Evolutionary conservation across 2,888 invertebrate species (phyloP).

Genomic region (Pollenia labialis): DNA sequence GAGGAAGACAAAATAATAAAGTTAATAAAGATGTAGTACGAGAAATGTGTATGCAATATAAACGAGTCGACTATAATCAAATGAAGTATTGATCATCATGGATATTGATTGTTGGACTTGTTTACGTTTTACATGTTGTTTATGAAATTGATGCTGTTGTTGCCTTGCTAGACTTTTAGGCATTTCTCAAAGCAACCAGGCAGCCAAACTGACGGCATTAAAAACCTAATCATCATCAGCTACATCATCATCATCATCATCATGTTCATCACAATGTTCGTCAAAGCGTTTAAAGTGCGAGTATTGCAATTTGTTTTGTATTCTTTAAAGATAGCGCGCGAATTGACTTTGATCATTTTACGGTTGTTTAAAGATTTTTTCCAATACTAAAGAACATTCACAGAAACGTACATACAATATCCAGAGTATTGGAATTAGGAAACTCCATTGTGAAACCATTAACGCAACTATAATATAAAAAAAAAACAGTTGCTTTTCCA

Average conservation of each 20-base stretch:
- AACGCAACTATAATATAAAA: conserved; percentile 6
- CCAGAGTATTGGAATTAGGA: background rate
- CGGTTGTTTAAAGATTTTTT: conserved; percentile 78
- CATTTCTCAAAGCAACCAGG: conserved; percentile 44
- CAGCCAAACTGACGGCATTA: conserved; percentile 65
- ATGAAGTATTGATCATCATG: conserved; percentile 67
- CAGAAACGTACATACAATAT: background rate
- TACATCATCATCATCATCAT: background rate
- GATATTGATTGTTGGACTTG: conserved; percentile 65
- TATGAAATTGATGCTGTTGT: background rate
- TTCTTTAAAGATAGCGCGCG: conserved; percentile 80
- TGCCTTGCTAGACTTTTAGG: conserved; percentile 69
- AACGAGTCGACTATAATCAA: conserved; percentile 59
- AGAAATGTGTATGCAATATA: conserved; percentile 16
- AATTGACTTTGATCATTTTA: conserved; percentile 83
- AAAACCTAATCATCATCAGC: conserved; percentile 43
- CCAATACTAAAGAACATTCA: background rate
- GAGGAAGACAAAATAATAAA: conserved; percentile 35
- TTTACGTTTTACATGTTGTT: conserved; percentile 49
- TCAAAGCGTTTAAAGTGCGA: conserved; percentile 67
- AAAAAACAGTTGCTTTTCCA: conserved; percentile 47
- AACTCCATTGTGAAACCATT: conserved; percentile 15
- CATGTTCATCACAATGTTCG: conserved; percentile 29
- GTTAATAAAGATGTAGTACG: conserved; percentile 57
- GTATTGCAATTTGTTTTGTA: conserved; percentile 75